Base-by-base conservation (phyloP, 1,140 invertebrate genomes). In the Plutomurus gul region DNA sequence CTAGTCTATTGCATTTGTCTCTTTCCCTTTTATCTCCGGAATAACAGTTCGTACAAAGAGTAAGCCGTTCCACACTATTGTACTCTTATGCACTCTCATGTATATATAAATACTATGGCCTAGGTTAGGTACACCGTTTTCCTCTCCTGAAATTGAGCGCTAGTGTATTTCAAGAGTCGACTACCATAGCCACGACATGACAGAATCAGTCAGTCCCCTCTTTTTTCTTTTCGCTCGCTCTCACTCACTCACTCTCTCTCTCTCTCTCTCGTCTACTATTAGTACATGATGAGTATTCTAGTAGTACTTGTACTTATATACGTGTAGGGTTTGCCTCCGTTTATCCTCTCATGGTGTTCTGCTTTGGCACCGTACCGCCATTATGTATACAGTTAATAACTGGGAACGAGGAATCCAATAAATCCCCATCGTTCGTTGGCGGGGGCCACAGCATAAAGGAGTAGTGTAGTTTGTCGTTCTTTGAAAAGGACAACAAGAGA, bases 331-430 rank as follows among this genome's bases (percentile, higher is more conserved):
- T 65, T 30, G 25, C 16, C 3, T 5, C 0, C 7, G 25, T 49
- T n/a, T n/a, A n/a, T n/a, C n/a, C n/a, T n/a, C n/a, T n/a, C n/a
- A n/a, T n/a, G n/a, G n/a, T n/a, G n/a, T n/a, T n/a, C n/a, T n/a
- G n/a, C n/a, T n/a, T n/a, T n/a, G n/a, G n/a, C n/a, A n/a, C n/a
- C n/a, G n/a, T n/a, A n/a, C n/a, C n/a, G n/a, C n/a, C n/a, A n/a
- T n/a, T n/a, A n/a, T 43, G 39, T 8, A 43, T 43, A 43, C 39
- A 43, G n/a, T 43, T n/a, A 43, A 10, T 43, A 8, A 43, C 10
- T 43, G n/a, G 39, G n/a, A 43, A 10, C n/a, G n/a, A 13, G 27
- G 56, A 65, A 65, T 65, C 56, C 56, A 65, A 65, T 65, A 65
- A 65, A 65, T 65, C 56, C 56, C 16, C 30, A 65, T 65, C 25